These are phyloP conservation scores for Triplophysa bombifrons DNA, from an alignment of 2,797 vertebrate genomes.

Conservation along the genomic window DNA sequence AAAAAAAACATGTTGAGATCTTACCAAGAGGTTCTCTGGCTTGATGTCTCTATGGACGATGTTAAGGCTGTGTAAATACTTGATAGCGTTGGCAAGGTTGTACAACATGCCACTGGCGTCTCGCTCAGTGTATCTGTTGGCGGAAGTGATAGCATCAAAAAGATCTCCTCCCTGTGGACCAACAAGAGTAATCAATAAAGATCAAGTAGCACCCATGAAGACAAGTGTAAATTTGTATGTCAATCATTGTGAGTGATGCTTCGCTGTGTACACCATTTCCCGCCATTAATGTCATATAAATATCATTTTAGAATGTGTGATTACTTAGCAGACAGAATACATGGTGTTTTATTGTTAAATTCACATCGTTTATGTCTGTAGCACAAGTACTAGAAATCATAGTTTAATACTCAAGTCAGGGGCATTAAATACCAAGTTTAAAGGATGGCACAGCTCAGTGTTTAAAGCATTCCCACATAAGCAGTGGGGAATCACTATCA, in stretches of 20 bases:
- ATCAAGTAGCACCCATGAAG: neutral
- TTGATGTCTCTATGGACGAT: slow-evolving; percentile 99
- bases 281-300: neutral
- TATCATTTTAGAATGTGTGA: neutral
- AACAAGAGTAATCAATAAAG: slow-evolving; percentile 13
- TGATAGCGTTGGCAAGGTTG: slow-evolving; percentile 95
- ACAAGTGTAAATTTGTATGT: neutral
- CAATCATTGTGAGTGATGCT: neutral
- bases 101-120: slow-evolving; percentile 97
- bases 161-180: slow-evolving; percentile 90
- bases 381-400: too few relatives aligned
- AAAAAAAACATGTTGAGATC: slow-evolving; percentile 42
- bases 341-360: neutral
- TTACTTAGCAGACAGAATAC: neutral
- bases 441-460: neutral
- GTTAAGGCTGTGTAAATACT: slow-evolving; percentile 95
- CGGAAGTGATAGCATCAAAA: slow-evolving; percentile 96
- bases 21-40: slow-evolving; percentile 96
- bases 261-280: neutral
- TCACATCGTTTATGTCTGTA: neutral
- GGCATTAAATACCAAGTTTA: neutral
- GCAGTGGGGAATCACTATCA: neutral
- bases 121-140: slow-evolving; percentile 94
- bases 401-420: neutral
- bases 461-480: neutral